Evolutionary conservation across 2,888 invertebrate species (phyloP), one percentile per base, ranked within the genome.

Genomic region (Holacanthella duospinosa): DNA sequence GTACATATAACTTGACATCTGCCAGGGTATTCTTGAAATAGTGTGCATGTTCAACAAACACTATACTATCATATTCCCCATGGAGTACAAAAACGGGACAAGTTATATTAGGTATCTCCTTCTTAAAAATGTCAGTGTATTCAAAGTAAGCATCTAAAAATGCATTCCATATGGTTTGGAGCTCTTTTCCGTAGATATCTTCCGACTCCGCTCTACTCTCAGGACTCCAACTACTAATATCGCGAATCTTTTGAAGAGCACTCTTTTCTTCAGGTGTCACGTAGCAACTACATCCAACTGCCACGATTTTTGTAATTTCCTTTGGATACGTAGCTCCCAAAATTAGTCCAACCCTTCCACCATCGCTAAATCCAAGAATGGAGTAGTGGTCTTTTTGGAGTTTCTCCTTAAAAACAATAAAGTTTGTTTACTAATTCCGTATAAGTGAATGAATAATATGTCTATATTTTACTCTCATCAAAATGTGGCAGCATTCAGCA

Each of bases 361-460:
- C 48, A 21, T 48, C 48, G 21, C 48, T 48, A 21, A 48, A 48
- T 48, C 48, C 48, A 48, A 48, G 48, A 21, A 48, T 48, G n/a
- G 48, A 48, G 48, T 48, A 48, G 4, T 21, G 19, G 4, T 21
- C 48, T 21, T 16, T 48, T 21, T 21, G 16, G 16, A 48, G 21
- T 21, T 48, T 21, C 48, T 48, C 9, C 16, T 16, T 16, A 36
- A n/a, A n/a, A n/a, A n/a, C n/a, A n/a, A n/a, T n/a, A n/a, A n/a
- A n/a, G n/a, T n/a, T n/a, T n/a, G n/a, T n/a, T n/a, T n/a, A n/a
- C n/a, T n/a, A n/a, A n/a, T n/a, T n/a, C n/a, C n/a, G n/a, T n/a
- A n/a, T n/a, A n/a, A n/a, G n/a, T n/a, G n/a, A n/a, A n/a, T n/a
- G n/a, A n/a, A n/a, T n/a, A n/a, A n/a, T n/a, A n/a, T n/a, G n/a